Conservation (phyloP, 2,797 vertebrate genomes). For the Calcarius lapponicus region DNA sequence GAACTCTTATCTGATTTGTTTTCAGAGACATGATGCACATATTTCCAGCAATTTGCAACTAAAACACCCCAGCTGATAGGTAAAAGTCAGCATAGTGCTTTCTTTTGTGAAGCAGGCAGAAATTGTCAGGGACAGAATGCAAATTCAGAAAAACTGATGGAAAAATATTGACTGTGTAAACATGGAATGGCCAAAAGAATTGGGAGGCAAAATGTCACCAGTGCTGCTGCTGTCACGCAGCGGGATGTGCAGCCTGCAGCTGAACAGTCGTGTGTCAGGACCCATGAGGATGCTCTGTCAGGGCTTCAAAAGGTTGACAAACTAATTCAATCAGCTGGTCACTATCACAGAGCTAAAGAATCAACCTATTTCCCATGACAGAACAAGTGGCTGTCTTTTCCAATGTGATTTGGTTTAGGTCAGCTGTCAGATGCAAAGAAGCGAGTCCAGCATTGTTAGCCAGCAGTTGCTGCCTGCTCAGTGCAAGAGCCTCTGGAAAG, state of each 20-base stretch:
- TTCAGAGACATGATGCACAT: neutral
- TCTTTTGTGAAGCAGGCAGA: neutral
- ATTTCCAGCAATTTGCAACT: neutral
- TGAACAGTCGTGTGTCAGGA: rapidly evolving
- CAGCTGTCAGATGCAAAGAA: neutral
- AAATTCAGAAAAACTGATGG: neutral
- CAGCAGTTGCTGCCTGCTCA: neutral
- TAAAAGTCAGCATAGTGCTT: neutral
- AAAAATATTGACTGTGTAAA: neutral
- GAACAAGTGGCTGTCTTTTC: neutral
- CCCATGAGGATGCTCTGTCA: rapidly evolving
- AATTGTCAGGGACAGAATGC: neutral
- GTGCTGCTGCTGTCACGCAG: rapidly evolving
- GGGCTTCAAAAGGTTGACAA: neutral
- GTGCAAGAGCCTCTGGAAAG: neutral
- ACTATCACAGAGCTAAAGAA: neutral
- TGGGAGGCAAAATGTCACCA: neutral
- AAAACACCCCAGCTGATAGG: neutral
- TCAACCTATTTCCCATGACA: neutral
- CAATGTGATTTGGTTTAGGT: neutral
- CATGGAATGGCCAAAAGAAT: neutral
- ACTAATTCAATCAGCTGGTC: neutral
- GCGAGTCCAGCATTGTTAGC: rapidly evolving
- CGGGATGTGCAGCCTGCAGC: neutral
- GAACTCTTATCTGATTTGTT: neutral